These are phyloP conservation scores for Microctenopoma lineatum DNA, from an alignment of 2,797 vertebrate genomes.

Conservation along the genomic window DNA sequence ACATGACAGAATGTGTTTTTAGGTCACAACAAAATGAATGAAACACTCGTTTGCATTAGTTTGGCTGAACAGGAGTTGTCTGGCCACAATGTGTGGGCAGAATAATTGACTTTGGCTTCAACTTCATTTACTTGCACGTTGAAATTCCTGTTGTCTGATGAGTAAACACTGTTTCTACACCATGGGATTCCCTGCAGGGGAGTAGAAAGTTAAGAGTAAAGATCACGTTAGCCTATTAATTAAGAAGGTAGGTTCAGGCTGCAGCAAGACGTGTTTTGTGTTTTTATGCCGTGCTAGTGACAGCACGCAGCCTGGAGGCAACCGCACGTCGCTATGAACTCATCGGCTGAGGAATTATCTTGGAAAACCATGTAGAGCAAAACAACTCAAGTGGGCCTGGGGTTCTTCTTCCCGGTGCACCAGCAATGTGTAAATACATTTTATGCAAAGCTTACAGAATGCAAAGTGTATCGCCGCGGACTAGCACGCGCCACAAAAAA, in stretches of 20 bases:
- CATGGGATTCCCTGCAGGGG: not conserved
- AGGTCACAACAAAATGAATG: not conserved
- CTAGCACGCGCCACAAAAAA: not conserved
- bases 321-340: slow-evolving; percentile 18
- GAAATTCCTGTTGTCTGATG: slow-evolving; percentile 11
- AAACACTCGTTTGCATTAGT: not conserved
- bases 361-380: slow-evolving; percentile 15
- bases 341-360: slow-evolving; percentile 32
- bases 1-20: not conserved
- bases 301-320: slow-evolving; percentile 10
- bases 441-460: slow-evolving; percentile 11
- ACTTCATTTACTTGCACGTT: slow-evolving; percentile 7
- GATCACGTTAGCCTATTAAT: slow-evolving; percentile 27
- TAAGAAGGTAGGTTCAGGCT: slow-evolving; percentile 8
- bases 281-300: slow-evolving; percentile 12
- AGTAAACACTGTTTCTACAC: slow-evolving; percentile 26
- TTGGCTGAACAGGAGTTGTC: slow-evolving; percentile 7
- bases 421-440: slow-evolving; percentile 12
- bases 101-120: slow-evolving; percentile 20
- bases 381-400: slow-evolving; percentile 21
- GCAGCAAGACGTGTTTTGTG: slow-evolving; percentile 23
- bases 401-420: slow-evolving; percentile 19
- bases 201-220: slow-evolving; percentile 3
- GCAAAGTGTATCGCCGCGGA: not conserved
- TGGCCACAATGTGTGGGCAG: slow-evolving; percentile 14